Base-by-base conservation (phyloP, 2,113 vertebrate species). In the Alethe diademata region DNA sequence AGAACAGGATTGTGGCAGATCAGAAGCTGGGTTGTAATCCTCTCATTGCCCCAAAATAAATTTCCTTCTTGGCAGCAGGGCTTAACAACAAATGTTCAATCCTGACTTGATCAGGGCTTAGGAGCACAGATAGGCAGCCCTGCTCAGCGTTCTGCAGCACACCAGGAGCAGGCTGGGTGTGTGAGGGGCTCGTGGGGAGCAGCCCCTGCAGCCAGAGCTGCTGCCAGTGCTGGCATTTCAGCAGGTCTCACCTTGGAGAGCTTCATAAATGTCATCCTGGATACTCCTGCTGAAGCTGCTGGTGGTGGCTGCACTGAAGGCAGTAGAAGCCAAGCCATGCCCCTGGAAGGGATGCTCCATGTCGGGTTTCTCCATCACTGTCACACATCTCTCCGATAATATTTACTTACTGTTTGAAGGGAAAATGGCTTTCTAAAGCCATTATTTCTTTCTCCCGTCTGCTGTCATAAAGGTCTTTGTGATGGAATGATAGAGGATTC, bases 401-500 rank as follows among this genome's bases (percentile, higher is more conserved):
- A 94, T 95, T 96, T 97, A 94, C 93, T 96, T 92, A 95, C 79
- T 80, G 78, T 79, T 84, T 92, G 94, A 97, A 96, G 97, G 85
- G 95, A 96, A 97, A 97, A 96, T 88, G 93, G 91, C 75, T 97
- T 96, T 96, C 92, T 92, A 80, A 87, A 92, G 88, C 83, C 88
- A 80, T 96, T 94, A 79, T 89, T 78, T 69, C 64, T 93, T 93
- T 90, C 57, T 76, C 88, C 48, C 7, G 2, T 88, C 96, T 87
- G 78, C 91, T 97, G 92, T 97, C 96, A 96, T 88, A 96, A 96
- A 97, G 83, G 92, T 94, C 92, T 94, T 94, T 90, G 73, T 94
- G 97, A 95, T 95, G 90, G 92, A 97, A 95, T 74, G 91, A 92
- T 90, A 91, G 81, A 96, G 85, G 70, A 93, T 36, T 25, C 71